Conservation (phyloP, 2,113 vertebrate genomes). For the Chrysemys picta region DNA sequence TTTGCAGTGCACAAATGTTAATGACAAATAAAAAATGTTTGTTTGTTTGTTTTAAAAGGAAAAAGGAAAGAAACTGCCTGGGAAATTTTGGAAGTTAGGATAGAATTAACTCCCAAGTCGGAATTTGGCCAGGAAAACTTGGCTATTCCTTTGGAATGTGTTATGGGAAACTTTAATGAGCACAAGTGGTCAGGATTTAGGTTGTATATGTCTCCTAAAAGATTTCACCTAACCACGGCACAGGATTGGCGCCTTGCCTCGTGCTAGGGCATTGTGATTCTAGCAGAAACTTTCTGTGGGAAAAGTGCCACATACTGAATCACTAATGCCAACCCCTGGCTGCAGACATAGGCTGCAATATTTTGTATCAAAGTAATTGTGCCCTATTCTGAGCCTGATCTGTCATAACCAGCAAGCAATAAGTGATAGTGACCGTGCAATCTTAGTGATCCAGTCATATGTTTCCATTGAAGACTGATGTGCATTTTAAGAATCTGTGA, state of each 20-base stretch:
- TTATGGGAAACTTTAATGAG: not conserved
- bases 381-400: not conserved
- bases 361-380: not conserved
- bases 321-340: not conserved
- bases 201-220: not conserved
- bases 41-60: not conserved
- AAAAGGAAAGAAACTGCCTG: not conserved
- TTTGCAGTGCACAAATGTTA: not conserved
- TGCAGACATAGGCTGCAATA: not conserved
- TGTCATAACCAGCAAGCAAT: not conserved
- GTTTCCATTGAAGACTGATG: constrained; percentile 4
- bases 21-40: not conserved
- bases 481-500: not conserved
- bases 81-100: not conserved
- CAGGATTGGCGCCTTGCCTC: not conserved
- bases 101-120: not conserved
- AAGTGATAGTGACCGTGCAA: constrained; percentile 5
- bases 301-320: not conserved
- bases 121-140: not conserved
- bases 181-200: not conserved
- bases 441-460: not conserved
- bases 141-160: not conserved
- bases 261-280: not conserved
- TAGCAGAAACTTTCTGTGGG: not conserved
- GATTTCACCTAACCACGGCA: not conserved